phyloP scores from a whole-genome alignment of 2,888 invertebrate species.

The Harmothoe impar region DNA sequence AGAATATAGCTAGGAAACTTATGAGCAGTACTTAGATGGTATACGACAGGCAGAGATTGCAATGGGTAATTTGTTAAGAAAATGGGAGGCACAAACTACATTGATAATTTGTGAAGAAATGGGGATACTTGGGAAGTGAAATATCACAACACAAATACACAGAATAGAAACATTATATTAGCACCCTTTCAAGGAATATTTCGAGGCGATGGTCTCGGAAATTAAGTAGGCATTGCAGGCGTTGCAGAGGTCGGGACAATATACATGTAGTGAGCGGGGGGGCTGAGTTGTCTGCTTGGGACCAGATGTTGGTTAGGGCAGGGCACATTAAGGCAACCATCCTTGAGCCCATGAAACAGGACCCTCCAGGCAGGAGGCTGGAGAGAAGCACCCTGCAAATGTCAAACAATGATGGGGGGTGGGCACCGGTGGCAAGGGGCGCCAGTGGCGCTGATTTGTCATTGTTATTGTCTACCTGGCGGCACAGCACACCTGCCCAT shows the following conservation, averaged over 20 bases:
- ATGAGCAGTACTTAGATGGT: no score
- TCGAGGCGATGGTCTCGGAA: no score
- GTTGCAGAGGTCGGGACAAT: neutral
- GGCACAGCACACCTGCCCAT: slow-evolving; percentile 24
- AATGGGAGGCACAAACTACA: no score
- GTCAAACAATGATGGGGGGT: slow-evolving; percentile 15
- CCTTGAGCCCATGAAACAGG: slow-evolving; percentile 18
- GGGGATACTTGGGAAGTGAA: no score
- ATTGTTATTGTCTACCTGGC: slow-evolving; percentile 18
- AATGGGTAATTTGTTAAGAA: no score
- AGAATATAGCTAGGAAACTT: no score
- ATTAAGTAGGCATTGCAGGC: neutral
- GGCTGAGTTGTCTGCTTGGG: neutral
- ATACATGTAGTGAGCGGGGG: neutral
- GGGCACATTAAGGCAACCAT: slow-evolving; percentile 36
- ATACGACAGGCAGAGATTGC: no score
- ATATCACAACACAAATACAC: no score
- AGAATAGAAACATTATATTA: no score
- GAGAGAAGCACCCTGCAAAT: neutral
- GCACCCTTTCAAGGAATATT: no score
- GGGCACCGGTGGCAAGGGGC: slow-evolving; percentile 21
- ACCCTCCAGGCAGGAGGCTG: slow-evolving; percentile 5
- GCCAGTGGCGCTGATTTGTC: slow-evolving; percentile 26
- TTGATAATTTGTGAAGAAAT: no score
- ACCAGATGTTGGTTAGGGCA: slow-evolving; percentile 4